A percentile compares a stretch with the other conserved stretches of the same genome.
Conservation (phyloP, 1,140 invertebrate species). For the Tetramorium parvispinum region DNA sequence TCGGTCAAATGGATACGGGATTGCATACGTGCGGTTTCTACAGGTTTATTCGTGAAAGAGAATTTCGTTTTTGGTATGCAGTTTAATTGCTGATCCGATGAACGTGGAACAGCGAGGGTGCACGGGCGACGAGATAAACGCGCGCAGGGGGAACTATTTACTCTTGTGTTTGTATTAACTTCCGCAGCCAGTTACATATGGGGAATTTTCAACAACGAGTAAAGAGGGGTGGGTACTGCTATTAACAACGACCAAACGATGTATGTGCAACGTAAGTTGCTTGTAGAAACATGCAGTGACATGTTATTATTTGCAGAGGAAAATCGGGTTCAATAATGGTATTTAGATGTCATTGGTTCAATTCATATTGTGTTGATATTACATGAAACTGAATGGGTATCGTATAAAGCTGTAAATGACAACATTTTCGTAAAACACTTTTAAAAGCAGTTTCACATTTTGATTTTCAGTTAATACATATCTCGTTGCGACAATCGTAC, state of each 20-base stretch:
- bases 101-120: conserved; percentile 18
- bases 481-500: not conserved
- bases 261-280: conserved; percentile 6
- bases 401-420: not conserved
- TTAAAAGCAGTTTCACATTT: not conserved
- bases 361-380: no score
- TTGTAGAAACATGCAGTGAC: not conserved
- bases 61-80: conserved; percentile 34
- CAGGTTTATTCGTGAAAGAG: conserved; percentile 21
- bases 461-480: not conserved
- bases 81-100: conserved; percentile 56
- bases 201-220: conserved; percentile 41
- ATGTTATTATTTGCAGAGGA: not conserved
- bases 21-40: not conserved
- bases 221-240: not conserved
- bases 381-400: no score
- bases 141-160: conserved; percentile 41
- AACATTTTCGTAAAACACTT: not conserved
- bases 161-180: conserved; percentile 47
- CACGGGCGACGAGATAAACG: conserved; percentile 36
- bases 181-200: conserved; percentile 24
- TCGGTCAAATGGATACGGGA: not conserved
- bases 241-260: conserved; percentile 6
- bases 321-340: conserved; percentile 26
- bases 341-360: not conserved